Conservation (phyloP, 2,113 vertebrate species). For the Ceuthmochares aereus region DNA sequence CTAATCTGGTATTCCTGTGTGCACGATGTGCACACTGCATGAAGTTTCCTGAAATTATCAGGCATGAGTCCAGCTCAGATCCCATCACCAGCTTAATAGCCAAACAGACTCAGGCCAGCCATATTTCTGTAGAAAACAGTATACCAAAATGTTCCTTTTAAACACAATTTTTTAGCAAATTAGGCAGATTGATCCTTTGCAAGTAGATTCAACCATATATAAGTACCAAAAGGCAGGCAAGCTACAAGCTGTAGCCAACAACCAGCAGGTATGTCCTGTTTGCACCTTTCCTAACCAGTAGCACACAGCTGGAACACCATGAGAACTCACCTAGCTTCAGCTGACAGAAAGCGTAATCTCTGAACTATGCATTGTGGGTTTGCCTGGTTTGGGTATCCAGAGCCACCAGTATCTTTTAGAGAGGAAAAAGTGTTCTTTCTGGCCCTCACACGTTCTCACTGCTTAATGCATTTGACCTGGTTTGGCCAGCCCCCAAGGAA, state of each 20-base stretch:
- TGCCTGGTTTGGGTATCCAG: background rate
- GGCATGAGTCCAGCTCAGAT: background rate
- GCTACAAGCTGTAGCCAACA: background rate
- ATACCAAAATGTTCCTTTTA: background rate
- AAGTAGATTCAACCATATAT: fast-evolving
- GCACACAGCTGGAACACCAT: background rate
- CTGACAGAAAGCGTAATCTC: background rate
- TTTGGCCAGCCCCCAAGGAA: background rate
- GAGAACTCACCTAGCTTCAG: background rate
- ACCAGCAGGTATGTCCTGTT: background rate
- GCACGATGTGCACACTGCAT: background rate
- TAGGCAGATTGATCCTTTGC: background rate
- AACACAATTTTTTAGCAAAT: background rate
- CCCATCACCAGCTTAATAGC: background rate
- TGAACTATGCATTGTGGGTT: background rate
- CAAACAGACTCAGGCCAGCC: background rate
- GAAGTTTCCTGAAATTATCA: background rate
- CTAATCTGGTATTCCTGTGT: background rate
- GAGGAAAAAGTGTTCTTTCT: background rate
- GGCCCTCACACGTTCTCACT: background rate
- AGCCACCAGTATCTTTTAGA: background rate
- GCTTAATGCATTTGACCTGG: background rate
- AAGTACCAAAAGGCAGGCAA: background rate
- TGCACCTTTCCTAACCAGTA: background rate
- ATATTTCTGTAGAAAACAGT: background rate